Percentiles rank a stretch among this genome's conserved stretches.
Conservation (phyloP, 2,888 invertebrate genomes). For the Zhuqinia jingwanae region DNA sequence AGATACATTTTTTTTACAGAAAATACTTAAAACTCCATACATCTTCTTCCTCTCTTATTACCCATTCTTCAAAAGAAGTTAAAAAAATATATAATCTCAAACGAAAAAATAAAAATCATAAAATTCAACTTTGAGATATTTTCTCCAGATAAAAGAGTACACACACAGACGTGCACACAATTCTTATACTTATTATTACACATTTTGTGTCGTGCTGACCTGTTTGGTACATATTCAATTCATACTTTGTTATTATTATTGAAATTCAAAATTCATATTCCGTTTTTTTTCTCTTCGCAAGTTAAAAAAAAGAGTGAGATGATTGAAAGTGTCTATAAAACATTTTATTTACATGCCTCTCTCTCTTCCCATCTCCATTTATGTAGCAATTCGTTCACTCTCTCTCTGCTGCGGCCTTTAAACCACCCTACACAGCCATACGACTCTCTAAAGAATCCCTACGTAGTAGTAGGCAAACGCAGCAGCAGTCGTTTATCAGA, state of each 20-base stretch:
- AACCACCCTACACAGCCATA: too few species aligned
- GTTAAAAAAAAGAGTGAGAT: neutral
- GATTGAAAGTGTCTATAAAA: slow-evolving; percentile 58
- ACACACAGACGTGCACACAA: neutral
- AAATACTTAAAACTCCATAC: slow-evolving; percentile 47
- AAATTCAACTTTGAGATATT: slow-evolving; percentile 40
- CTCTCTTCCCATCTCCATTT: too few species aligned
- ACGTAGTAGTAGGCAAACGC: too few species aligned
- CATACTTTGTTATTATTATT: too few species aligned
- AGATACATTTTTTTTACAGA: too few species aligned
- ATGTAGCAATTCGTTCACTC: neutral
- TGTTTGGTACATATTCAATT: too few species aligned
- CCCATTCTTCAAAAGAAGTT: neutral
- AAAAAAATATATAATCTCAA: slow-evolving; percentile 1
- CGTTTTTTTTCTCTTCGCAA: slow-evolving; percentile 18
- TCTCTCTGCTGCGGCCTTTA: neutral
- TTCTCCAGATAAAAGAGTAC: slow-evolving; percentile 28
- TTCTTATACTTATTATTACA: slow-evolving; percentile 22
- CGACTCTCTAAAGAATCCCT: slow-evolving; percentile 54
- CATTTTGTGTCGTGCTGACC: slow-evolving; percentile 36
- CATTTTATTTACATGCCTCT: slow-evolving; percentile 35
- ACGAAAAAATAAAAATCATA: slow-evolving; percentile 19
- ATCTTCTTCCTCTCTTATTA: neutral
- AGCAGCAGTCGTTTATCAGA: slow-evolving; percentile 60
- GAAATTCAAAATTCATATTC: neutral